Conservation (phyloP, 1,140 invertebrate genomes). For the Cherax destructor region DNA sequence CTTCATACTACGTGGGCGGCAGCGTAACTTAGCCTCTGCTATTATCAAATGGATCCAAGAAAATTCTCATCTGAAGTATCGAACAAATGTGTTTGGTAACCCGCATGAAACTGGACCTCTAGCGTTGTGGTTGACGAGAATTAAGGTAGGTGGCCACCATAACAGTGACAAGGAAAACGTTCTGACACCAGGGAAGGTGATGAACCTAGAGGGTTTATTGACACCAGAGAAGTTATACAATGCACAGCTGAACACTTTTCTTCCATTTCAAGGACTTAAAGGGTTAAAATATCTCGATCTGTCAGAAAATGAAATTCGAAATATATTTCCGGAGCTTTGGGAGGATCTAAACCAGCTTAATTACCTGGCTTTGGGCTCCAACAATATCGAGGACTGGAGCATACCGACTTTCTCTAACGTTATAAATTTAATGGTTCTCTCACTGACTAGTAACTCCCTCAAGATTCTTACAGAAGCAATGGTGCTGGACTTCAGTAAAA, state of each 20-base stretch:
- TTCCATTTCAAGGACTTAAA: constrained; percentile 12
- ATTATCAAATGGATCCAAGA: background rate
- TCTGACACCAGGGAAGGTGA: background rate
- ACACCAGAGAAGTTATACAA: background rate
- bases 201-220: background rate
- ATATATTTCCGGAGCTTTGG: constrained; percentile 22
- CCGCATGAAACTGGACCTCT: background rate
- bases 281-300: constrained; percentile 15
- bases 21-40: background rate
- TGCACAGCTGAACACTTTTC: background rate
- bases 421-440: constrained; percentile 3
- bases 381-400: constrained; percentile 47
- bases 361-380: constrained; percentile 7
- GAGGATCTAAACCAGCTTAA: constrained; percentile 19
- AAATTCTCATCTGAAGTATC: background rate
- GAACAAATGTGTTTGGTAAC: background rate
- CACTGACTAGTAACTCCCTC: constrained; percentile 39
- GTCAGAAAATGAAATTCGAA: constrained; percentile 30
- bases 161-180: background rate
- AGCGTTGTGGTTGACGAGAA: background rate
- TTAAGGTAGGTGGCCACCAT: background rate
- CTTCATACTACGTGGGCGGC: background rate
- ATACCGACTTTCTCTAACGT: constrained; percentile 21
- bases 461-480: constrained; percentile 34
- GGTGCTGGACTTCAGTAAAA: constrained; percentile 44